These are phyloP conservation scores for Schlechtendalia chinensis DNA, from an alignment of 1,140 invertebrate genomes.

Conservation along the genomic window DNA sequence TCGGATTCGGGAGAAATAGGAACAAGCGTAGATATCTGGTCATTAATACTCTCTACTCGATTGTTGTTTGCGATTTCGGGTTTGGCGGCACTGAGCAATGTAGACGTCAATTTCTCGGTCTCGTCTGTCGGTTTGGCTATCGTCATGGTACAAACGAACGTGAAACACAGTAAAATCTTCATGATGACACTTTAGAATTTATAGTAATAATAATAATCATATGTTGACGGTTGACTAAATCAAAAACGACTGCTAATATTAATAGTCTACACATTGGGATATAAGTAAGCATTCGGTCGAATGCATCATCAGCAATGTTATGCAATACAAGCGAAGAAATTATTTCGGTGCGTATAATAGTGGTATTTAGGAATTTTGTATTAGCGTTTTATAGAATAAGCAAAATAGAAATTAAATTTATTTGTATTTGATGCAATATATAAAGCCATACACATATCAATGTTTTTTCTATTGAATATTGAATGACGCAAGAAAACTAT, in stretches of 20 bases:
- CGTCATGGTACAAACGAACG: not conserved
- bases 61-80: not conserved
- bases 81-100: not conserved
- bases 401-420: not conserved
- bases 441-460: not conserved
- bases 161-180: conserved; percentile 26
- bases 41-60: not conserved
- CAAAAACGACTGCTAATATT: conserved; percentile 1
- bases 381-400: not conserved
- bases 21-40: not conserved
- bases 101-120: not conserved
- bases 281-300: conserved; percentile 21
- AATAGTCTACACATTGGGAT: conserved; percentile 7
- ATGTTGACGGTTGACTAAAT: not conserved
- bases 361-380: conserved; percentile 19
- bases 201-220: not conserved
- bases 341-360: too few relatives aligned
- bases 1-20: not conserved
- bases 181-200: conserved; percentile 3
- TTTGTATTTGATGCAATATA: not conserved
- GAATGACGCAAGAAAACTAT: not conserved
- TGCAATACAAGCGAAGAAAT: conserved; percentile 22
- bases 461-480: not conserved
- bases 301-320: conserved; percentile 20
- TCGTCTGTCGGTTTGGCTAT: conserved; percentile 24